Base-by-base conservation (phyloP, 2,113 vertebrate species). In the Bettongia penicillata region DNA sequence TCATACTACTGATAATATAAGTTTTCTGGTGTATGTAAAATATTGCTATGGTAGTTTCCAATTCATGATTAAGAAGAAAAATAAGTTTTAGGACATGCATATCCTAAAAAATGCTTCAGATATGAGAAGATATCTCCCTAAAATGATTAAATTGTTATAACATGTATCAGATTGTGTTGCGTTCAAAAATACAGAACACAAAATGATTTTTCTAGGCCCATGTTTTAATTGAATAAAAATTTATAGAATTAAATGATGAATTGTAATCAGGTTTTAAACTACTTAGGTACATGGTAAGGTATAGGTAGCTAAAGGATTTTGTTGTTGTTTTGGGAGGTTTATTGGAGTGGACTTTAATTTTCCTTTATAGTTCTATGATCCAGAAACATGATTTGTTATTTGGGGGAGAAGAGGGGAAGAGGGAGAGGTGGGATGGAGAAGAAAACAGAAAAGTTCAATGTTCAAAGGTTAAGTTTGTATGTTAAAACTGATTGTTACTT, bases 141-240 rank as follows among this genome's bases (percentile, higher is more conserved):
- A 97, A 97, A 93, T 94, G 77, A 94, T 92, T 52, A 50, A 95
- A 90, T 37, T 94, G 23, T 84, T 94, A 5, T 51, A 92, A 61
- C 51, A 95, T 91, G 24, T 94, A 61, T 51, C 61, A 93, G 43
- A 92, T 90, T 90, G 57, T 53, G 53, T 19, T 37, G 5, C 53
- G 5, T 57, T 53, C 50, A 47, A 55, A 95, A 96, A 16, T 28
- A 94, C 8, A 37, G 49, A 16, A 92, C 0, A 96, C 49, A 25
- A 94, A 48, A 50, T 53, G 91, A 96, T 95, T 92, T 3, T 93
- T 93, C 8, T 94, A 96, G 98, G 97, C 97, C 91, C 26, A 91
- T n/a, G 2, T 3, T 53, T 93, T 53, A 92, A 55, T 91, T 92
- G n/a, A 12, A 93, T 50, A 0, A 92, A 93, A 94, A 96, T 96